phyloP scores from a whole-genome alignment of 2,113 vertebrate species.

The Marmota flaviventris region DNA sequence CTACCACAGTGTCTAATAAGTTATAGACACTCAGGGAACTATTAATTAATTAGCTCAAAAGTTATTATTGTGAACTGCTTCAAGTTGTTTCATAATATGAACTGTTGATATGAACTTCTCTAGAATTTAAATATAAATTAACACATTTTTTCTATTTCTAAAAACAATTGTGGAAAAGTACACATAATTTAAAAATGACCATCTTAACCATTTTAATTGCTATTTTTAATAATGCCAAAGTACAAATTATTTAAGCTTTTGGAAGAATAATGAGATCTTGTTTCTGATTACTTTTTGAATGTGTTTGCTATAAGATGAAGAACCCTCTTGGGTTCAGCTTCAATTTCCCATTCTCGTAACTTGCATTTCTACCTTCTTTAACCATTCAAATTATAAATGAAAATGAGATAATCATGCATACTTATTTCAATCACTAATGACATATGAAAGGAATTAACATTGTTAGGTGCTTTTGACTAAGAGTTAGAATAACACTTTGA shows the following conservation, averaged over 20 bases:
- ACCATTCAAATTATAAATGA: background rate
- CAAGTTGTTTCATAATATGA: background rate
- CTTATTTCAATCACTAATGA: background rate
- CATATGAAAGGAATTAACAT: background rate
- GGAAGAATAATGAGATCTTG: background rate
- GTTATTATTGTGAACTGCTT: background rate
- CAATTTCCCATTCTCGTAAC: background rate
- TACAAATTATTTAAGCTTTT: background rate
- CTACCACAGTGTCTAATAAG: background rate
- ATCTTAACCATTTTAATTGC: background rate
- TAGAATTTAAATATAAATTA: background rate
- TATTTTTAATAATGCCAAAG: background rate
- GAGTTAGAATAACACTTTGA: constrained; percentile 15
- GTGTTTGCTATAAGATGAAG: background rate
- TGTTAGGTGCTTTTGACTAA: background rate
- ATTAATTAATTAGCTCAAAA: background rate
- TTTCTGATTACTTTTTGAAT: background rate
- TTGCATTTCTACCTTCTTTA: background rate
- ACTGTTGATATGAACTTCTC: background rate
- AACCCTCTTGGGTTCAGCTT: background rate
- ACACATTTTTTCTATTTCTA: background rate
- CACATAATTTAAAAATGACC: background rate
- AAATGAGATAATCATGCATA: background rate
- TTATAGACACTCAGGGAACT: background rate
- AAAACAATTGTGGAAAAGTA: background rate